Conservation (phyloP, 2,113 vertebrate genomes). For the Sphyrna mokarran region DNA sequence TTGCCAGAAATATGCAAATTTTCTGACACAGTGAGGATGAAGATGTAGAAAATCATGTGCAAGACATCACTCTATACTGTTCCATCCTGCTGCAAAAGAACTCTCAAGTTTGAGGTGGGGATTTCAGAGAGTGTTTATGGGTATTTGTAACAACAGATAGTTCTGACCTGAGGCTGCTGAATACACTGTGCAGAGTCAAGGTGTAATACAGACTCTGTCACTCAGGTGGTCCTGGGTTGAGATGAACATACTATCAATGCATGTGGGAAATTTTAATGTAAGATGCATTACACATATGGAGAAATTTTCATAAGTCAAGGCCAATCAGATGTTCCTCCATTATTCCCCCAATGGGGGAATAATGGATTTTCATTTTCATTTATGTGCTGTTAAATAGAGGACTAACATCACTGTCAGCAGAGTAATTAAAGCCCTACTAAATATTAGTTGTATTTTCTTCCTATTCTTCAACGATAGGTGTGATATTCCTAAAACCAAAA, state of each 20-base stretch:
- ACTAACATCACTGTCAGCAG: not conserved
- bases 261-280: not conserved
- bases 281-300: not conserved
- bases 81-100: not conserved
- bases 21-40: not conserved
- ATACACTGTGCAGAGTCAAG: not conserved
- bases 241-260: not conserved
- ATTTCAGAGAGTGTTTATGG: not conserved
- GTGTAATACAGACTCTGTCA: not conserved
- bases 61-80: not conserved
- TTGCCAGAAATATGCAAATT: not conserved
- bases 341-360: too few species aligned
- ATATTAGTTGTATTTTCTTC: not conserved
- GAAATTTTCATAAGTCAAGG: not conserved
- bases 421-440: not conserved
- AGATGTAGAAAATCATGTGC: not conserved
- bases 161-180: not conserved
- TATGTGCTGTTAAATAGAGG: not conserved
- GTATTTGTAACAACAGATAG: not conserved
- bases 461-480: not conserved
- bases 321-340: not conserved
- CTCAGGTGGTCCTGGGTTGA: not conserved
- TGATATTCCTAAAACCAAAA: not conserved
- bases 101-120: not conserved
- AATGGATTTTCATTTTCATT: not conserved